Percentiles rank a stretch among this genome's conserved stretches.
Conservation (phyloP, 2,113 vertebrate species). For the Corynorhinus townsendii region DNA sequence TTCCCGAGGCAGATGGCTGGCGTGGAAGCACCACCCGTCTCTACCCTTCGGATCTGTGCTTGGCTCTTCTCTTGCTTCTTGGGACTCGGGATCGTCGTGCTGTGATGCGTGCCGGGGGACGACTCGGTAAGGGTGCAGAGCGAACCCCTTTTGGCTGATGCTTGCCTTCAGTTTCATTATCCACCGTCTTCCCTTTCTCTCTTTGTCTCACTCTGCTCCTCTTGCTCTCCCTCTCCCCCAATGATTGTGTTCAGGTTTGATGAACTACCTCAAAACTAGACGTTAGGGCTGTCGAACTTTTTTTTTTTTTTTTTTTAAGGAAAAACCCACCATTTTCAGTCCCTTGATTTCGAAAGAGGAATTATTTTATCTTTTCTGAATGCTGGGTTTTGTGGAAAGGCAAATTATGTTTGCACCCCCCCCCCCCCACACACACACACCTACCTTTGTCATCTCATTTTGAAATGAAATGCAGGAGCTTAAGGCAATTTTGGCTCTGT, state of each 20-base stretch:
- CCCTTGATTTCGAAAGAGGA: neutral
- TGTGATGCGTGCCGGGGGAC: conserved; percentile 31
- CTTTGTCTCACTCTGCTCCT: no score
- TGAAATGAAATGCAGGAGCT: neutral
- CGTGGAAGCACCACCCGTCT: neutral
- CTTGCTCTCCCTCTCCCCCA: neutral
- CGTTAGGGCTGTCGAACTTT: neutral
- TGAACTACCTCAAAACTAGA: neutral
- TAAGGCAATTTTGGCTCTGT: neutral
- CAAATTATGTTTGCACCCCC: neutral
- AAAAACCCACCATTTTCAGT: neutral
- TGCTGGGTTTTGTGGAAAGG: neutral
- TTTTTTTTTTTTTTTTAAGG: neutral
- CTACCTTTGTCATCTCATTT: neutral
- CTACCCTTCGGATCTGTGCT: neutral
- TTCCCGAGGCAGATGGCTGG: neutral
- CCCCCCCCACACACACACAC: neutral
- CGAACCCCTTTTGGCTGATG: neutral
- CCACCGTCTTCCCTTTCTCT: neutral
- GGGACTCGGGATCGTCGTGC: neutral
- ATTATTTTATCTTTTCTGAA: neutral
- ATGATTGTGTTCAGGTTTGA: neutral
- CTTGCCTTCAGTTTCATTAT: neutral
- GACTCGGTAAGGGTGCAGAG: conserved; percentile 24
- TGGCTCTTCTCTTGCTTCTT: neutral